A percentile compares a stretch with the other conserved stretches of the same genome.
Conservation (phyloP, 2,113 vertebrate genomes). For the Trichechus manatus region DNA sequence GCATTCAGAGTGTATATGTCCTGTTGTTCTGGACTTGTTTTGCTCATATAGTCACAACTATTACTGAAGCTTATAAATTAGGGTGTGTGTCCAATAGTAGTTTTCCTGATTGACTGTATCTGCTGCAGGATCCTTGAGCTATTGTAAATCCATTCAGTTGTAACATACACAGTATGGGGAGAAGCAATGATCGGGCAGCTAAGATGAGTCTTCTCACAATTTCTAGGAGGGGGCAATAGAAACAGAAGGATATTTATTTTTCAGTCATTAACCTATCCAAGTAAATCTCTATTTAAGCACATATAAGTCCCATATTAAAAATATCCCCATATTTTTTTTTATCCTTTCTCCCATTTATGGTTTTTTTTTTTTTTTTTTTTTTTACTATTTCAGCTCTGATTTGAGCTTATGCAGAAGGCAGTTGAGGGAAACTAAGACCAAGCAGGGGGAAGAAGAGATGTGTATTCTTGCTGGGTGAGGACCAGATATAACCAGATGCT, state of each 20-base stretch:
- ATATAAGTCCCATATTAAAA: not conserved
- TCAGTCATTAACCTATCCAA: not conserved
- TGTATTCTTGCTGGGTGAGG: not conserved
- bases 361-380: not conserved
- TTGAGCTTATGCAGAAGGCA: not conserved
- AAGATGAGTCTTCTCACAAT: not conserved
- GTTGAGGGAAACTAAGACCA: not conserved
- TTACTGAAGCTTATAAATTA: slow-evolving; percentile 35
- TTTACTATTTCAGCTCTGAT: not conserved
- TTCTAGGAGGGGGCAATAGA: not conserved
- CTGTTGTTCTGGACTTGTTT: slow-evolving; percentile 31
- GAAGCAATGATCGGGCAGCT: not conserved
- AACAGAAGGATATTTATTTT: not conserved
- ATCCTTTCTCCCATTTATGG: not conserved
- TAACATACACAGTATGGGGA: not conserved
- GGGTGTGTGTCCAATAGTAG: not conserved
- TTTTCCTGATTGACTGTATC: not conserved
- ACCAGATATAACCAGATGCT: not conserved
- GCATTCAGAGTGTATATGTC: not conserved
- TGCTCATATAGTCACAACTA: not conserved
- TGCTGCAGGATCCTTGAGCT: not conserved
- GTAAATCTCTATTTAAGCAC: not conserved
- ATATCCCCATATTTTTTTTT: not conserved
- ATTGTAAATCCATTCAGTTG: not conserved
- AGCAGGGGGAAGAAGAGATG: not conserved